Base-by-base conservation (phyloP, 2,797 vertebrate genomes). In the Poeciliopsis presidionis region DNA sequence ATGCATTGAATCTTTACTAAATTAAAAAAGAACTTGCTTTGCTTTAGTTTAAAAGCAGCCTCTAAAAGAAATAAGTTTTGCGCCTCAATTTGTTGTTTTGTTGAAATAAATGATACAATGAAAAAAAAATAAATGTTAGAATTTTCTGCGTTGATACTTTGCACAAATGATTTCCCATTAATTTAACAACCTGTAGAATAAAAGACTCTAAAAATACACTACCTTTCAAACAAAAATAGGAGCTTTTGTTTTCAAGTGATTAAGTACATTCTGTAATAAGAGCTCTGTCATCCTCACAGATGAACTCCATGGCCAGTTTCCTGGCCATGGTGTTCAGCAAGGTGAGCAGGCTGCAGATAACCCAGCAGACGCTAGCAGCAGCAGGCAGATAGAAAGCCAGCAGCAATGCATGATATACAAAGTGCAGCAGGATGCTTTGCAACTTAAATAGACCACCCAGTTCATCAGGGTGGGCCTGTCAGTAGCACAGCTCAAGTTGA, bases 1-100 rank as follows among this genome's bases (percentile, higher is more conserved):
- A 51, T n/a, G 36, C 45, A 72, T 22, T 4, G 20, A 67, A 72
- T 74, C 47, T 55, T 1, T 72, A 80, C 76, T 57, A 16, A 41
- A 70, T 67, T 22, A 51, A 7, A 75, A 53, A 73, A 55, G 36
- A 73, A 74, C 70, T n/a, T 20, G 6, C 33, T 45, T 43, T 16
- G 13, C 80, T 51, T 30, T n/a, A 45, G 20, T 45, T 33, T 13
- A 28, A 16, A 30, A 33, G 53, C 67, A 39, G 8, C 8, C 46
- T 53, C 45, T 45, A 12, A 43, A 30, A 14, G n/a, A n/a, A 16
- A 33, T 33, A 33, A 0, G 12, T 36, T 63, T 2, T 20, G 20
- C 18, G 2, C 36, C 20, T 36, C 30, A 20, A 20, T 63, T 36
- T 36, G 7, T 18, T 16, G 16, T 33, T 63, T 63, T 18, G 59